Evolutionary conservation across 1,140 invertebrate species (phyloP).

Genomic region (Homarus americanus): DNA sequence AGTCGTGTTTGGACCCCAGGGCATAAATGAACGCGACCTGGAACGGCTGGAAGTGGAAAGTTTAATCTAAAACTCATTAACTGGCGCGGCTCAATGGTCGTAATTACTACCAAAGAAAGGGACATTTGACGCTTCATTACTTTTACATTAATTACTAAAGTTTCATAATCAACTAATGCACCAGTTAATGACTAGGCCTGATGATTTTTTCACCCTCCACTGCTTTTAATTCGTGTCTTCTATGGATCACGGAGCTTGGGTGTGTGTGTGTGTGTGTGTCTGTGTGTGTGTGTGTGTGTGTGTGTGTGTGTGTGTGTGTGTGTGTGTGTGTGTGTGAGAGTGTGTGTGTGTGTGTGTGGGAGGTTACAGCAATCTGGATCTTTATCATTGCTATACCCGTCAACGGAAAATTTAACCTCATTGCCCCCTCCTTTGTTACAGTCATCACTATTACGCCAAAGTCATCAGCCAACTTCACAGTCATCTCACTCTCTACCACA

Average conservation of each 20-base stretch:
- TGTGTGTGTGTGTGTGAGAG: neutral
- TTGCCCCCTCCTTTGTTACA: too few relatives aligned
- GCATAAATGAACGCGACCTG: constrained; percentile 28
- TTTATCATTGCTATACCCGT: too few relatives aligned
- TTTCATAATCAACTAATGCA: constrained; percentile 72
- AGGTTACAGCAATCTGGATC: too few relatives aligned
- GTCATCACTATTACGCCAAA: too few relatives aligned
- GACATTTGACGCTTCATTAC: constrained; percentile 67
- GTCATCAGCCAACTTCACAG: too few relatives aligned
- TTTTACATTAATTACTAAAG: constrained; percentile 71
- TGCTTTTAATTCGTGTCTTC: constrained; percentile 33
- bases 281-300: neutral
- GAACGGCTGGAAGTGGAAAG: constrained; percentile 8
- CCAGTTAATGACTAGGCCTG: constrained; percentile 68
- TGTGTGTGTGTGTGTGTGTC: neutral
- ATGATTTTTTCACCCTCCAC: constrained; percentile 51
- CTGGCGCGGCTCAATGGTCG: constrained; percentile 53
- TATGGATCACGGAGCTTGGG: neutral
- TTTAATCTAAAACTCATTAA: constrained; percentile 70
- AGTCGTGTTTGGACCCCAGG: constrained; percentile 5
- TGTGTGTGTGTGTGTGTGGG: too few relatives aligned
- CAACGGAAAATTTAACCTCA: too few relatives aligned
- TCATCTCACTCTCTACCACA: too few relatives aligned
- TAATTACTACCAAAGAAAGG: constrained; percentile 68
- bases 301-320: neutral